Evolutionary conservation across 2,113 vertebrate species (phyloP).

Genomic region (Reinhardtius hippoglossoides): DNA sequence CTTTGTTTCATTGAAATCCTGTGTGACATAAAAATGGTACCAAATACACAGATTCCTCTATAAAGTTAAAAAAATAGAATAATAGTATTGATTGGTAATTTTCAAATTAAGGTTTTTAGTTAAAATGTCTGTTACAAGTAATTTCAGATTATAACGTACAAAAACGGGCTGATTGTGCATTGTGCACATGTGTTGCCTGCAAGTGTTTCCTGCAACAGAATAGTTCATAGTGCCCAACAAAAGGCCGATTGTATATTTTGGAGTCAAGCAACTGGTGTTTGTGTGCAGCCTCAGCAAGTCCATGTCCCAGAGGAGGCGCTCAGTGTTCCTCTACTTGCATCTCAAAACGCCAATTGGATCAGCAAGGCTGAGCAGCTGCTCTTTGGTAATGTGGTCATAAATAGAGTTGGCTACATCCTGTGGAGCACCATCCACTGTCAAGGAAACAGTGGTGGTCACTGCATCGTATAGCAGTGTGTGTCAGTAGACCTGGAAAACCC

Average conservation of each 20-base stretch:
- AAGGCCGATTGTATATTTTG: conserved; percentile 47
- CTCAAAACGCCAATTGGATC: conserved; percentile 54
- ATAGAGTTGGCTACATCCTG: conserved; percentile 57
- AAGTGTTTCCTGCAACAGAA: conserved; percentile 5
- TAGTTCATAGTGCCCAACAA: conserved; percentile 27
- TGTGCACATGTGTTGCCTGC: background rate
- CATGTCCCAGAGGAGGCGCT: conserved; percentile 51
- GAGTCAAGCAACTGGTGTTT: conserved; percentile 43
- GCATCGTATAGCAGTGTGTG: conserved; percentile 2
- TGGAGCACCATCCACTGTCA: conserved; percentile 10
- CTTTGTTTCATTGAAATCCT: too few relatives aligned
- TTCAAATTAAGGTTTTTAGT: too few relatives aligned
- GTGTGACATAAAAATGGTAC: too few relatives aligned
- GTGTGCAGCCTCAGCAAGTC: conserved; percentile 20
- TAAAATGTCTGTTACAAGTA: too few relatives aligned
- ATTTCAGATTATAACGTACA: too few relatives aligned
- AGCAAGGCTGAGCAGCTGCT: conserved; percentile 65
- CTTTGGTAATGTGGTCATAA: conserved; percentile 55
- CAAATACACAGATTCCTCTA: too few relatives aligned
- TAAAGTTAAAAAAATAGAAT: too few relatives aligned
- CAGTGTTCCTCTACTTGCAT: conserved; percentile 27
- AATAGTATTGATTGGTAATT: too few relatives aligned
- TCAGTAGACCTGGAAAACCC: conserved; percentile 9
- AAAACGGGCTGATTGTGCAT: background rate
- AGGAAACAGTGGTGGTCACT: conserved; percentile 4